A percentile compares a stretch with the other conserved stretches of the same genome.
Conservation (phyloP, 2,113 vertebrate genomes). For the Eidolon helvum region DNA sequence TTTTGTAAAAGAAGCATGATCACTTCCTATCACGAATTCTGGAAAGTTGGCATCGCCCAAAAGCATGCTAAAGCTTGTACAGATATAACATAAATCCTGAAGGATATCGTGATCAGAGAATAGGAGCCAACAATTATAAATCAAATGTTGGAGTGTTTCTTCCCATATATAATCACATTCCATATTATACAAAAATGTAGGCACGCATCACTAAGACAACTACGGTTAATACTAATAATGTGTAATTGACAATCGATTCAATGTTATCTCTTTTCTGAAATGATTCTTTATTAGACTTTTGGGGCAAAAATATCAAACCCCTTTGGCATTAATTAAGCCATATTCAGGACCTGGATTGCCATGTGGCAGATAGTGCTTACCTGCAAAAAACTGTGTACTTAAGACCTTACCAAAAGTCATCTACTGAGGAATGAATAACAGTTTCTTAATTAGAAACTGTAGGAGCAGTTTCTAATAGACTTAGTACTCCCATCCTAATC, state of each 20-base stretch:
- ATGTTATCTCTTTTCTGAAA: constrained; percentile 88
- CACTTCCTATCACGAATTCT: constrained; percentile 46
- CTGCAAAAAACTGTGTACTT: constrained; percentile 89
- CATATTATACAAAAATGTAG: constrained; percentile 92
- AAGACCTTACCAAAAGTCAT: constrained; percentile 92
- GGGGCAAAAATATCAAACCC: constrained; percentile 90
- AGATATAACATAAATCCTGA: constrained; percentile 95
- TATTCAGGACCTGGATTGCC: constrained; percentile 89
- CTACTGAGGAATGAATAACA: constrained; percentile 69
- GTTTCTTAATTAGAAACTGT: constrained; percentile 71
- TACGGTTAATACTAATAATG: constrained; percentile 88
- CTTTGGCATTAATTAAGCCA: constrained; percentile 89
- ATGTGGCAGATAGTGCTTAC: constrained; percentile 89
- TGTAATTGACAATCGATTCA: constrained; percentile 88
- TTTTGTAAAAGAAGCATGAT: fast-evolving
- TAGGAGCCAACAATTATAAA: constrained; percentile 93
- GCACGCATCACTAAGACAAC: constrained; percentile 91
- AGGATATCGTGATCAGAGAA: constrained; percentile 92
- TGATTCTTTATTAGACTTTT: constrained; percentile 91
- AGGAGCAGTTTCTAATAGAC: constrained; percentile 64
- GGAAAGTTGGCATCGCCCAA: constrained; percentile 86
- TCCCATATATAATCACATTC: constrained; percentile 89
- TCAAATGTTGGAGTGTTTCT: constrained; percentile 94
- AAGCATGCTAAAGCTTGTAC: constrained; percentile 85
- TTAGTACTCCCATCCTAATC: constrained; percentile 69